Conservation (phyloP, 1,140 invertebrate genomes). For the Zaprionus kolodkinae region DNA sequence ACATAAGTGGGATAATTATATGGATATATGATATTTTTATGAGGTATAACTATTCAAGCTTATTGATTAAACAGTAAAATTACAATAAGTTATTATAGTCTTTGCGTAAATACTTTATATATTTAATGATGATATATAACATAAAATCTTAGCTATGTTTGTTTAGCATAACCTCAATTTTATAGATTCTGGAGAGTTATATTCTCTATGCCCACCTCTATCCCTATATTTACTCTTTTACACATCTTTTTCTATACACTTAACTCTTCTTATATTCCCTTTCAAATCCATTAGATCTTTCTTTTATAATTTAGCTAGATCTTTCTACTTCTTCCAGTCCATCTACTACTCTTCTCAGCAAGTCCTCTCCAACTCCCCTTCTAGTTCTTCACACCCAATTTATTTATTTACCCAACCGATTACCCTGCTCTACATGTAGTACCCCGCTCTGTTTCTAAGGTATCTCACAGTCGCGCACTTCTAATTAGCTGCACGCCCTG, state of each 20-base stretch:
- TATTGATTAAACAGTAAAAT: too few species aligned
- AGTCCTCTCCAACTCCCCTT: background rate
- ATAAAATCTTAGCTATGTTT: background rate
- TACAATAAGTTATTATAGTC: too few species aligned
- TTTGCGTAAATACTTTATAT: too few species aligned
- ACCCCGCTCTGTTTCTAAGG: background rate
- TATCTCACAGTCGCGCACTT: slow-evolving; percentile 1
- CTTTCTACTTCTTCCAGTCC: background rate
- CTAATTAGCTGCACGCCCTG: background rate
- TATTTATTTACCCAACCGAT: background rate
- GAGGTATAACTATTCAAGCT: too few species aligned
- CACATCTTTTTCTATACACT: too few species aligned
- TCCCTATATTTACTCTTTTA: too few species aligned
- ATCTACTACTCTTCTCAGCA: background rate
- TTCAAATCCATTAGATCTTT: background rate
- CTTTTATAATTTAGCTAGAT: background rate
- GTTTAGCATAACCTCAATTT: too few species aligned
- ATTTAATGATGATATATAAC: too few species aligned
- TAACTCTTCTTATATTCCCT: background rate
- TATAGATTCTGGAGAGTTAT: too few species aligned
- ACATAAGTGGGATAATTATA: background rate
- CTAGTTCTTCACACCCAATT: background rate
- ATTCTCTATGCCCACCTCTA: too few species aligned
- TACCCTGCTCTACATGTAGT: background rate
- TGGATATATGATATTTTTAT: too few species aligned